Evolutionary conservation across 2,113 vertebrate genomes (phyloP), one percentile per base, ranked within the genome.

Genomic region (Synodontis membranacea): DNA sequence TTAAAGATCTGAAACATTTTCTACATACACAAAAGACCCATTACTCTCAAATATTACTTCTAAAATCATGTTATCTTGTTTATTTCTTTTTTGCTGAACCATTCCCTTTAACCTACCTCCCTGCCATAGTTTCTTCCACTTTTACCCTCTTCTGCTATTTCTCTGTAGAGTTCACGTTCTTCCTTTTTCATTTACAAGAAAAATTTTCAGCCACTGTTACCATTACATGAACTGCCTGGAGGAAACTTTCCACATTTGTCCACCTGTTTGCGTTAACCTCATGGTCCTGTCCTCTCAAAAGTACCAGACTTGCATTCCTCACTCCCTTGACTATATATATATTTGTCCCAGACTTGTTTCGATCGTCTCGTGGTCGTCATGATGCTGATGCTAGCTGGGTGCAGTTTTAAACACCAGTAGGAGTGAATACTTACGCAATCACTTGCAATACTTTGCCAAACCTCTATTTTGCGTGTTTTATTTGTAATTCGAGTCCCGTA

Each of bases 101-200:
- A 37, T 87, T 87, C 52, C 10, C 75, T 44, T 44, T 66, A 85
- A 79, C 44, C 48, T 79, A 28, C 10, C 4, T 21, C 28, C 19
- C 25, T 60, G 34, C 76, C 12, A 1, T 28, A 70, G 44, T 68
- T 52, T 23, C 48, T 60, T 52, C 7, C 15, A 11, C 42, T 62
- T 42, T 10, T 3, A 23, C 52, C 5, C n/a, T 34, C 17, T 62
- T 37, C 17, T 74, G 74, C 31, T 17, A 52, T 60, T 80, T 70
- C 58, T 46, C 76, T 39, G 37, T 70, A 19, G 64, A 44, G 28
- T 54, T 56, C 31, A 62, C 56, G 23, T 82, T 64, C 84, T 74
- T 44, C 79, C 37, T 56, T 19, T 60, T 82, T 86, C 37, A 42
- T 84, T 88, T 39, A 86, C 44, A 52, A 56, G 82, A 66, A 5